A percentile compares a stretch with the other conserved stretches of the same genome.
Conservation (phyloP, 2,888 invertebrate genomes). For the Cataglyphis cursor region DNA sequence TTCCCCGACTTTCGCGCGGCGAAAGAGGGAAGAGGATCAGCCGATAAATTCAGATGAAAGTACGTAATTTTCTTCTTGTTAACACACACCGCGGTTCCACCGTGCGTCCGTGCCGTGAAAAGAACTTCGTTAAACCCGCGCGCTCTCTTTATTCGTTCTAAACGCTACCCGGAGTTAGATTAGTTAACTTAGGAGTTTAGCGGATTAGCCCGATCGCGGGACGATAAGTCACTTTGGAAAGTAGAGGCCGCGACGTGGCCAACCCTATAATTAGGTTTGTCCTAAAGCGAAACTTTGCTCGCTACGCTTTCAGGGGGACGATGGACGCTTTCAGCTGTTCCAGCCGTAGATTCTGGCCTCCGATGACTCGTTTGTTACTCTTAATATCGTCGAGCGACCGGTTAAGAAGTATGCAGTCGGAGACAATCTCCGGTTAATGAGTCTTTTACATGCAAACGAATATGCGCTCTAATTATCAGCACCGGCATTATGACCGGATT, state of each 20-base stretch:
- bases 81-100: constrained; percentile 69
- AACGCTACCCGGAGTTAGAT: constrained; percentile 58
- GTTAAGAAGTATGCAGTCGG: not conserved
- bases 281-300: constrained; percentile 54
- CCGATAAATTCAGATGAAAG: constrained; percentile 75
- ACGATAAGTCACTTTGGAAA: constrained; percentile 66
- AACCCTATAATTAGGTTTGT: constrained; percentile 67
- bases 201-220: constrained; percentile 65
- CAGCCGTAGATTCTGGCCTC: not conserved
- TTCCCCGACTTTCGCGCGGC: constrained; percentile 9
- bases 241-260: constrained; percentile 28
- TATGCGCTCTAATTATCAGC: not conserved
- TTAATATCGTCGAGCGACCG: not conserved
- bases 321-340: not conserved
- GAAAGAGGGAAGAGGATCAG: constrained; percentile 13
- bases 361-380: not conserved
- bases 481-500: not conserved
- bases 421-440: constrained; percentile 22
- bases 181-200: constrained; percentile 80
- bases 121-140: constrained; percentile 78
- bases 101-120: constrained; percentile 29
- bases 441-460: constrained; percentile 29
- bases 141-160: constrained; percentile 27
- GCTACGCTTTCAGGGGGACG: constrained; percentile 13
- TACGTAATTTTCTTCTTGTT: constrained; percentile 80